These are phyloP conservation scores for Bombus vancouverensis DNA, from an alignment of 1,140 invertebrate species.

Conservation along the genomic window DNA sequence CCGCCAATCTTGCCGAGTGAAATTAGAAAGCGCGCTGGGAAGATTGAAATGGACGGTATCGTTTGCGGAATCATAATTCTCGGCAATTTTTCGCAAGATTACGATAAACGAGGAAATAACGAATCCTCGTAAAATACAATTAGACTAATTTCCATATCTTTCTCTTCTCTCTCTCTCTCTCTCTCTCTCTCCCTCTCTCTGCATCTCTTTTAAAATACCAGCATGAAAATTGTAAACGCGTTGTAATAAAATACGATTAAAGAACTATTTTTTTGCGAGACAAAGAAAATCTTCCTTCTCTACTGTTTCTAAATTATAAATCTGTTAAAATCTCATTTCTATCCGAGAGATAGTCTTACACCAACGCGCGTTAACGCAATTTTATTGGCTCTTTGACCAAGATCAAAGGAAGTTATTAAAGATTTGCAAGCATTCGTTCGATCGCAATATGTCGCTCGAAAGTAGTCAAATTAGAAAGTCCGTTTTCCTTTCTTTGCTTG, in stretches of 20 bases:
- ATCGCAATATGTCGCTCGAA: neutral
- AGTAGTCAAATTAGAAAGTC: conserved; percentile 19
- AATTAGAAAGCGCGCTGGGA: conserved; percentile 49
- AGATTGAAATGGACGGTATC: conserved; percentile 39
- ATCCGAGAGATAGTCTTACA: too few relatives aligned
- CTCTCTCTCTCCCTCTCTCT: neutral
- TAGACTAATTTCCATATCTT: neutral
- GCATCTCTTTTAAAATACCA: too few relatives aligned
- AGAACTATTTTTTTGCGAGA: neutral
- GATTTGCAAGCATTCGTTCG: neutral
- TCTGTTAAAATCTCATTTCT: neutral
- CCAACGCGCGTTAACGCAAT: neutral
- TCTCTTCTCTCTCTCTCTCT: neutral
- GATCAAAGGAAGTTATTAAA: neutral
- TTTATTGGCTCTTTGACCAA: neutral
- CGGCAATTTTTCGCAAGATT: neutral
- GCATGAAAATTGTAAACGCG: too few relatives aligned
- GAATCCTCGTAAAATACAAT: neutral
- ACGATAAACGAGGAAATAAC: neutral
- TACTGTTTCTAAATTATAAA: neutral
- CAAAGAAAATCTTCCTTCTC: neutral
- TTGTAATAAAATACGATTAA: too few relatives aligned
- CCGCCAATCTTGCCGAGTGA: conserved; percentile 42
- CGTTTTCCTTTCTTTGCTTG: conserved; percentile 47
- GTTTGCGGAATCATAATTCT: conserved; percentile 25